Evolutionary conservation across 1,140 invertebrate genomes (phyloP), one percentile per base, ranked within the genome.

Genomic region (Plutomurus gul): DNA sequence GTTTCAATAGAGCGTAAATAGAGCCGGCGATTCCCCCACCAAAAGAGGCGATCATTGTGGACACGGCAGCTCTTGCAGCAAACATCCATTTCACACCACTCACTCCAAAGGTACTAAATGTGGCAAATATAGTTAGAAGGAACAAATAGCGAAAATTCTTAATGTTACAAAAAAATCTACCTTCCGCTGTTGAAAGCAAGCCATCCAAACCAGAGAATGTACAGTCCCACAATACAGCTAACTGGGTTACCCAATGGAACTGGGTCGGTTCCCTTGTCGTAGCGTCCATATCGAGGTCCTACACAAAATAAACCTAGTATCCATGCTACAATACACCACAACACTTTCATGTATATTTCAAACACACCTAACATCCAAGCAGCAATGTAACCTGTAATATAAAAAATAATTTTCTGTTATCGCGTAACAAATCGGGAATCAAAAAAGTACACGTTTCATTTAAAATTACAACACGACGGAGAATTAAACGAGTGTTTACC

Each of bases 121-220:
- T n/a, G n/a, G n/a, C n/a, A n/a, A n/a, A n/a, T n/a, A n/a, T n/a
- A n/a, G n/a, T n/a, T n/a, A n/a, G n/a, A n/a, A n/a, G n/a, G n/a
- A n/a, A n/a, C 11, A 22, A 22, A 22, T 8, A 51, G 11, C 11
- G 4, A 4, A 65, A 8, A 37, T 18, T 33, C 10, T 11, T 33
- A 33, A 27, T 16, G 30, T 16, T 65, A 33, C 13, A 18, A 16
- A 5, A 16, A 8, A 65, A 6, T 33, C 30, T 40, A 43, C 39
- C 70, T 72, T 6, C 95, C 95, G 60, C 94, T 96, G 86, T 97
- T 97, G 84, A 96, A 97, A 2, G 94, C 95, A 43, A 97, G 87
- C 95, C 95, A 97, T 0, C 95, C 95, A 93, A 95, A 97, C 95
- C 96, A 98, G 5, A 97, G 87, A 27, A 97, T 95, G 85, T 97